Evolutionary conservation across 1,140 invertebrate genomes (phyloP), one percentile per base, ranked within the genome.

Genomic region (Drosophila kohkoa): DNA sequence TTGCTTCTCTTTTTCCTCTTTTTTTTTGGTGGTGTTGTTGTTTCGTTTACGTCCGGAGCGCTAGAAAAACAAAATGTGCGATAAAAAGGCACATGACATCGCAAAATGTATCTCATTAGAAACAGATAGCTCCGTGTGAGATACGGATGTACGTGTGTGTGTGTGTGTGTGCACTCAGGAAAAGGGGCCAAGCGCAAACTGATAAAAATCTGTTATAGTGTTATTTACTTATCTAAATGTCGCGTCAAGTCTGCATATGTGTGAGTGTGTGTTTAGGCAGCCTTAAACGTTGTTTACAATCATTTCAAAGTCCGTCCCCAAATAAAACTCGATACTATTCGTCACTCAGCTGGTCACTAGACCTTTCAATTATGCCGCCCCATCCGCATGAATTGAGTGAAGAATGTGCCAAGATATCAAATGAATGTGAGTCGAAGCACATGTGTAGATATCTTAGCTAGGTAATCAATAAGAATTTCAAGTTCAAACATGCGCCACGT

Each of bases 61-160:
- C 41, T 63, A 70, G 58, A 66, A 65, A 73, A 89, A 74, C 73
- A 75, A 74, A 88, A 76, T 75, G 77, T 73, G 74, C 67, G 81
- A 86, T 87, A 86, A 87, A 87, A 87, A 74, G 69, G 77, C 85
- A 88, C 85, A 88, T 88, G 85, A 88, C 85, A 85, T 70, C 75
- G 74, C 77, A 62, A 59, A 73, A 69, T 75, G 38, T 65, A 74
- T 68, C 66, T 69, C 13, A 28, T 58, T 73, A 73, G 63, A 67
- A 43, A 65, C 51, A 59, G 52, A 66, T 72, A 58, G 52, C 57
- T 72, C 30, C 16, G 20, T 25, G 3, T 38, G 35, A 25, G 20
- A 25, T 25, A 43, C 6, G 43, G 15, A 38, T 67, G n/a, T 35
- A 11, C 10, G 2, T 48, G n/a, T 16, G n/a, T 48, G 13, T 16